Evolutionary conservation across 2,113 vertebrate genomes (phyloP).

Genomic region (Girardinichthys multiradiatus): DNA sequence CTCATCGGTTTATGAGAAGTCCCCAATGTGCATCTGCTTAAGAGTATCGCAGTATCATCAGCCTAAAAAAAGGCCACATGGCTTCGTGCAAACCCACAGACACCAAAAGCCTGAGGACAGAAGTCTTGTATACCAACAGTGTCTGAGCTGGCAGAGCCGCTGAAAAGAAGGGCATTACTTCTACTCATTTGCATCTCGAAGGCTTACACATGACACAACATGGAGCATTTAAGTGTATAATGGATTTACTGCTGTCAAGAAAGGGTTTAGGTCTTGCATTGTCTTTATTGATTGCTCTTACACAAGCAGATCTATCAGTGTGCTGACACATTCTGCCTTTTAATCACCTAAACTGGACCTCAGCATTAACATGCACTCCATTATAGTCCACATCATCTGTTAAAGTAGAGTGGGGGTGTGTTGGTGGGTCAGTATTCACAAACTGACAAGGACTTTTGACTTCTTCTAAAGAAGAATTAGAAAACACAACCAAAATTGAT

Average conservation of each 20-base stretch:
- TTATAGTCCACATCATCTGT: background rate
- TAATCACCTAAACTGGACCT: slow-evolving; percentile 41
- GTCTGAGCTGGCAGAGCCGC: slow-evolving; percentile 22
- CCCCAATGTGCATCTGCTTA: slow-evolving; percentile 26
- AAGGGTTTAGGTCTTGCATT: background rate
- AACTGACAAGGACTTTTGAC: background rate
- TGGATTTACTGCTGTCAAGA: slow-evolving; percentile 14
- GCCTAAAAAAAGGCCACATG: slow-evolving; percentile 27
- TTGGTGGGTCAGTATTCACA: background rate
- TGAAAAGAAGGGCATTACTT: slow-evolving; percentile 61
- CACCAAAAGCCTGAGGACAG: slow-evolving; percentile 32
- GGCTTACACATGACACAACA: slow-evolving; percentile 31
- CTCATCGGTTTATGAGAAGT: slow-evolving; percentile 35
- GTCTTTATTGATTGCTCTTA: slow-evolving; percentile 34
- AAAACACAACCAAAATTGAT: no score
- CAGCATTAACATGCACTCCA: slow-evolving; percentile 12
- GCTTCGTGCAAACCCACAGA: slow-evolving; percentile 18
- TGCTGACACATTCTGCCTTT: slow-evolving; percentile 32
- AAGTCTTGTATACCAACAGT: slow-evolving; percentile 21
- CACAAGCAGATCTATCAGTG: slow-evolving; percentile 4
- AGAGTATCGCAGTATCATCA: slow-evolving; percentile 12
- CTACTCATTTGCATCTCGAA: slow-evolving; percentile 22
- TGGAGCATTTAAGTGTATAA: slow-evolving; percentile 8
- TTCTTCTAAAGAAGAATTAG: background rate
- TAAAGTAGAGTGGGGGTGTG: background rate